Evolutionary conservation across 2,888 invertebrate species (phyloP).

Genomic region (Noctua janthina): DNA sequence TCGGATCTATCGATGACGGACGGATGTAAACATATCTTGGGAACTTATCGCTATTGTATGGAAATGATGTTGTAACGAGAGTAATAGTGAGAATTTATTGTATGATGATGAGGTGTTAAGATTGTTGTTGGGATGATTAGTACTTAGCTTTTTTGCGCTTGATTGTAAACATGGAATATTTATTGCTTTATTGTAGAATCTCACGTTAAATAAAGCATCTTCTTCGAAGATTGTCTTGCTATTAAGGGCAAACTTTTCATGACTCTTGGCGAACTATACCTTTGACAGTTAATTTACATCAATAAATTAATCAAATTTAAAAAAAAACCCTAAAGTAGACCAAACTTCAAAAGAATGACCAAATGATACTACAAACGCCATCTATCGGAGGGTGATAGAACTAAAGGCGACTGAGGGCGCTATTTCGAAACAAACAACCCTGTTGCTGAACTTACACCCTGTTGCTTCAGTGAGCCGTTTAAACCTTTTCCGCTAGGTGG

Average conservation of each 20-base stretch:
- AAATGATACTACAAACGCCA: slow-evolving; percentile 54
- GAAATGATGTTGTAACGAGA: slow-evolving; percentile 26
- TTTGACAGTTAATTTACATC: background rate
- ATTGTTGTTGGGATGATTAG: slow-evolving; percentile 29
- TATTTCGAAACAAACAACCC: slow-evolving; percentile 8
- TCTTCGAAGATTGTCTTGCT: background rate
- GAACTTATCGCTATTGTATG: slow-evolving; percentile 54
- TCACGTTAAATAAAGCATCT: background rate
- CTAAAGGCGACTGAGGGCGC: slow-evolving; percentile 13
- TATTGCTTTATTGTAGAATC: slow-evolving; percentile 1
- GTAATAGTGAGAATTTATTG: slow-evolving; percentile 40
- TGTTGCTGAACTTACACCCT: slow-evolving; percentile 19
- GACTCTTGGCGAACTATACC: background rate
- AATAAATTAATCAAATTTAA: background rate
- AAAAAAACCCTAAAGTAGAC: background rate
- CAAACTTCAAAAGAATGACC: background rate
- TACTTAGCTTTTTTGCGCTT: slow-evolving; percentile 16
- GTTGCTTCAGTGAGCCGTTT: slow-evolving; percentile 43
- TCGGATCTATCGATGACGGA: slow-evolving; percentile 50
- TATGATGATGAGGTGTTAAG: slow-evolving; percentile 48
- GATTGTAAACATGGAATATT: slow-evolving; percentile 16
- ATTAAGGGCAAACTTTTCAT: background rate
- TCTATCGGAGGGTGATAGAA: slow-evolving; percentile 61
- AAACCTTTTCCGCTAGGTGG: slow-evolving; percentile 50
- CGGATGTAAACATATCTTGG: slow-evolving; percentile 53